Evolutionary conservation across 2,888 invertebrate genomes (phyloP).

Genomic region (Meiosimyza platycephala): DNA sequence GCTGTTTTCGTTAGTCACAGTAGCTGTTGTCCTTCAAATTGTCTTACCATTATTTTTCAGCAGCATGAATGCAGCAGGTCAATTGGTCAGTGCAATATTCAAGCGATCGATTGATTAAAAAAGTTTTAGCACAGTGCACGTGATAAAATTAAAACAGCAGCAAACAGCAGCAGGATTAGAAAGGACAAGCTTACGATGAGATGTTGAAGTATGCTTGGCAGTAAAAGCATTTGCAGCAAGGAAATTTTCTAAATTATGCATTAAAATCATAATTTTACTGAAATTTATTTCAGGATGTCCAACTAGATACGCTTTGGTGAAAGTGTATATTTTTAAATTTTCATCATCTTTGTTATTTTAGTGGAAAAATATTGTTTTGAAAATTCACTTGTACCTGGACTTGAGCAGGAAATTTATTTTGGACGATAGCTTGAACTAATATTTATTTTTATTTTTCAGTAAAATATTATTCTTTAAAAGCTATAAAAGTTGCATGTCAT

Average conservation of each 20-base stretch:
- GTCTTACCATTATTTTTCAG: neutral
- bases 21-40: conserved; percentile 5
- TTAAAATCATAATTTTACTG: neutral
- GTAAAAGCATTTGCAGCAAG: neutral
- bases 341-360: too few species aligned
- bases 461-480: too few species aligned
- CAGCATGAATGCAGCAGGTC: conserved; percentile 10
- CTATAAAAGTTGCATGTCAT: too few species aligned
- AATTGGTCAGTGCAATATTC: conserved; percentile 31
- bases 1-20: neutral
- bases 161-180: too few species aligned
- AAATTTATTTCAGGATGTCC: neutral
- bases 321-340: too few species aligned
- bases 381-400: too few species aligned
- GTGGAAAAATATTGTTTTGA: too few species aligned
- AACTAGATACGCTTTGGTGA: too few species aligned
- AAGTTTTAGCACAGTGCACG: conserved; percentile 22
- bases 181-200: neutral
- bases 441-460: too few species aligned
- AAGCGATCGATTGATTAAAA: conserved; percentile 45
- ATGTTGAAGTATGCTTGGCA: neutral
- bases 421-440: too few species aligned
- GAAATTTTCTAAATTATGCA: neutral
- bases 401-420: too few species aligned
- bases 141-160: conserved; percentile 6